These are phyloP conservation scores for Aplidium turbinatum DNA, from an alignment of 23 tunicate genomes.

Conservation along the genomic window DNA sequence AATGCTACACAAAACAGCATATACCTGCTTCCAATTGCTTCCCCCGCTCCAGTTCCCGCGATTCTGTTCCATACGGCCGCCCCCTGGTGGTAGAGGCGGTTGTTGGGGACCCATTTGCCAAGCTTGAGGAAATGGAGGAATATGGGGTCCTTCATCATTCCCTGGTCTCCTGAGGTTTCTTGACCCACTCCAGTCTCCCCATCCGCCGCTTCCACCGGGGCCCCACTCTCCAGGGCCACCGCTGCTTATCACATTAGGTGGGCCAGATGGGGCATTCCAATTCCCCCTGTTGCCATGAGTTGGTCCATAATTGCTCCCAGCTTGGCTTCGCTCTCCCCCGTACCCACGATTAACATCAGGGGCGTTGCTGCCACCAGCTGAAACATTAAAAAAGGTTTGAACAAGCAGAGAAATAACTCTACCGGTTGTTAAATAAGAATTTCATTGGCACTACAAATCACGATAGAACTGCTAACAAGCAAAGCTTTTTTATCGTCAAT, in stretches of 20 bases:
- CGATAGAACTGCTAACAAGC: not conserved
- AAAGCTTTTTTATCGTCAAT: not conserved
- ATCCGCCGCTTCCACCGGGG: slow-evolving; percentile 36
- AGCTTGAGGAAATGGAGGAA: slow-evolving; percentile 84
- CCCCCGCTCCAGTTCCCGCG: slow-evolving; percentile 14
- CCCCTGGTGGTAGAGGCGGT: slow-evolving; percentile 16
- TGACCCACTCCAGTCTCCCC: slow-evolving; percentile 69
- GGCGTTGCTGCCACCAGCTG: not conserved
- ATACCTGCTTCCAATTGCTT: slow-evolving; percentile 43
- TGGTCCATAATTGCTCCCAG: not conserved
- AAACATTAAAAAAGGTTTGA: not conserved
- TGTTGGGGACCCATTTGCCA: slow-evolving; percentile 54
- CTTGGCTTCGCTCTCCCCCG: not conserved
- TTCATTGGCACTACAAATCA: not conserved
- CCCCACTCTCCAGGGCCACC: slow-evolving; percentile 18
- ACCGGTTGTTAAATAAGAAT: not conserved
- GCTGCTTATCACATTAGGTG: no score
- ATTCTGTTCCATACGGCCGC: slow-evolving; percentile 25
- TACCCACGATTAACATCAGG: not conserved
- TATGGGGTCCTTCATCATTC: slow-evolving; percentile 65
- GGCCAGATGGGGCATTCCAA: slow-evolving; percentile 15
- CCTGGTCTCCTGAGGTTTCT: slow-evolving; percentile 34
- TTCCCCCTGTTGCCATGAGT: slow-evolving; percentile 17
- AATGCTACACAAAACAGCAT: no score
- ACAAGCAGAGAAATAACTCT: not conserved